Evolutionary conservation across 2,888 invertebrate genomes (phyloP).

Genomic region (Elmis aenea): DNA sequence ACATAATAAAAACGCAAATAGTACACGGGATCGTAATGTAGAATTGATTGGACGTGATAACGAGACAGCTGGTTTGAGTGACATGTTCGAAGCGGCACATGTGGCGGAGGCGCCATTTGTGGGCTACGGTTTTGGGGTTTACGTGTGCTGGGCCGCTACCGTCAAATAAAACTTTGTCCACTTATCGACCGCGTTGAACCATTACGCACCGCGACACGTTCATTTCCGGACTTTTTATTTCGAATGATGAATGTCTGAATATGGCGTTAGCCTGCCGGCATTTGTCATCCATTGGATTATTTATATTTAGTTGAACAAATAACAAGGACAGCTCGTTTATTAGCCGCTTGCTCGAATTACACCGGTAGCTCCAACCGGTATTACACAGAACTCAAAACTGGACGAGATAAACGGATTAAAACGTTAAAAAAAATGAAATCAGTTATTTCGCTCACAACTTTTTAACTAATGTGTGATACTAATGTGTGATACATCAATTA

Average conservation of each 20-base stretch:
- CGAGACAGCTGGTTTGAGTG: slow-evolving; percentile 31
- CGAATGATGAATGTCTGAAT: slow-evolving; percentile 29
- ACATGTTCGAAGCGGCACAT: slow-evolving; percentile 15
- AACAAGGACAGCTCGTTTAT: slow-evolving; percentile 31
- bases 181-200: slow-evolving; percentile 40
- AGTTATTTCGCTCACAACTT: too few species aligned
- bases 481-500: too few species aligned
- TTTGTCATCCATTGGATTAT: slow-evolving; percentile 35
- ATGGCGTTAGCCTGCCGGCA: slow-evolving; percentile 24
- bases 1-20: slow-evolving; percentile 33
- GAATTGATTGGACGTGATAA: slow-evolving; percentile 39
- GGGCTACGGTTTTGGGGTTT: slow-evolving; percentile 10
- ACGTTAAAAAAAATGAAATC: too few species aligned
- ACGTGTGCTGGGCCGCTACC: slow-evolving; percentile 11
- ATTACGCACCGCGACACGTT: slow-evolving; percentile 36
- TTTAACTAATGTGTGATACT: too few species aligned
- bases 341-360: slow-evolving; percentile 28
- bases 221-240: slow-evolving; percentile 34
- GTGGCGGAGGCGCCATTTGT: slow-evolving; percentile 18
- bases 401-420: slow-evolving; percentile 34
- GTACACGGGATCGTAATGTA: slow-evolving; percentile 37
- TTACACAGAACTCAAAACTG: slow-evolving; percentile 11
- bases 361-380: slow-evolving; percentile 21
- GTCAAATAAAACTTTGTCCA: slow-evolving; percentile 30
- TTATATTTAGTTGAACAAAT: slow-evolving; percentile 31